Conservation (phyloP, 2,888 invertebrate genomes). For the Meteorus cinctellus region DNA sequence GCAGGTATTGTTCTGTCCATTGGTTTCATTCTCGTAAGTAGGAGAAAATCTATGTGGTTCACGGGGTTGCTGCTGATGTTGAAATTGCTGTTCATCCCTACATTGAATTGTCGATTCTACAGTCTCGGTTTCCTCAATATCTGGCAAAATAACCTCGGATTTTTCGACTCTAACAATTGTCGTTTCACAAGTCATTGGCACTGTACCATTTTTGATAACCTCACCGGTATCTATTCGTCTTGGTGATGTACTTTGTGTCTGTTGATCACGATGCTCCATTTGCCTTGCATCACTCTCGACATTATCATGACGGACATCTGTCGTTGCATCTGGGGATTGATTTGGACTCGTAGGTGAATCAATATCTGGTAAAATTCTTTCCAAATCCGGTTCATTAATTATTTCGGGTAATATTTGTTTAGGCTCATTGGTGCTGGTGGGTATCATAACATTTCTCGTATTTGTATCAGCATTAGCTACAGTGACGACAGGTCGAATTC, state of each 20-base stretch:
- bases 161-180: constrained; percentile 56
- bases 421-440: constrained; percentile 55
- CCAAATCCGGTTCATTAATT: constrained; percentile 57
- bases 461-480: constrained; percentile 55
- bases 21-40: constrained; percentile 49
- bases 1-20: constrained; percentile 38
- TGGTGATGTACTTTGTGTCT: constrained; percentile 52
- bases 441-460: constrained; percentile 54
- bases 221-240: constrained; percentile 41
- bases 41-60: constrained; percentile 43
- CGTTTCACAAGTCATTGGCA: constrained; percentile 37
- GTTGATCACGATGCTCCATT: constrained; percentile 57
- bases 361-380: constrained; percentile 63
- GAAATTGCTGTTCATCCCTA: constrained; percentile 18
- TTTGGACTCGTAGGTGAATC: constrained; percentile 55
- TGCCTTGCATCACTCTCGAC: constrained; percentile 41
- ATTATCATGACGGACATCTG: constrained; percentile 40
- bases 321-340: constrained; percentile 37
- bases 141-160: constrained; percentile 63
- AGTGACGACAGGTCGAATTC: constrained; percentile 60
- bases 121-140: constrained; percentile 56
- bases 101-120: constrained; percentile 28
- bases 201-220: constrained; percentile 40
- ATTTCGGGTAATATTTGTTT: constrained; percentile 59
- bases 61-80: not conserved